These are phyloP conservation scores for Luehdorfia chinensis DNA, from an alignment of 1,140 invertebrate species.

Conservation along the genomic window DNA sequence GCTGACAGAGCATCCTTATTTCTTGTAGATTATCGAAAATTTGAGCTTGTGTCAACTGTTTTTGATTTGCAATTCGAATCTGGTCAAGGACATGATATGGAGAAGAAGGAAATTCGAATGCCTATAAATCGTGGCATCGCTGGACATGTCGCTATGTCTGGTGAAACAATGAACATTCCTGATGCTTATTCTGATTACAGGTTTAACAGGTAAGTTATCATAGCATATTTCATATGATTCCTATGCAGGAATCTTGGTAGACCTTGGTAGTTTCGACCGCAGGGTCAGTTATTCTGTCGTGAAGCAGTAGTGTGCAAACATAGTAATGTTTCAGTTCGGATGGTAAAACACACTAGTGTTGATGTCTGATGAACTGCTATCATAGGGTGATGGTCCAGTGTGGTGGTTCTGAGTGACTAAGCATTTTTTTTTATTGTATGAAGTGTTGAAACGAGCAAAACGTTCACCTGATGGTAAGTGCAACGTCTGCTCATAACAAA, in stretches of 20 bases:
- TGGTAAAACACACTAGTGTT: too few species aligned
- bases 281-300: too few species aligned
- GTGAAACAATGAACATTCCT: constrained; percentile 86
- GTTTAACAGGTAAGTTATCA: constrained; percentile 86
- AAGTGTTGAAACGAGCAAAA: too few species aligned
- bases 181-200: constrained; percentile 88
- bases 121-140: constrained; percentile 79
- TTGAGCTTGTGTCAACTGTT: constrained; percentile 88
- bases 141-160: constrained; percentile 85
- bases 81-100: constrained; percentile 39
- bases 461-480: too few species aligned
- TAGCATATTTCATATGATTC: constrained; percentile 1
- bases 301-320: too few species aligned
- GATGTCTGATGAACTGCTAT: too few species aligned
- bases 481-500: too few species aligned
- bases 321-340: too few species aligned
- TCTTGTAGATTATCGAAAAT: constrained; percentile 83
- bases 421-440: too few species aligned
- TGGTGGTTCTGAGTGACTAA: too few species aligned
- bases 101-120: constrained; percentile 76
- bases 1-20: constrained; percentile 90
- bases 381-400: too few species aligned
- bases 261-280: too few species aligned
- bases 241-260: background rate
- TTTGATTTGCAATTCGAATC: constrained; percentile 82